A percentile compares a stretch with the other conserved stretches of the same genome.
Conservation (phyloP, 2,113 vertebrate species). For the Eulemur macaco region DNA sequence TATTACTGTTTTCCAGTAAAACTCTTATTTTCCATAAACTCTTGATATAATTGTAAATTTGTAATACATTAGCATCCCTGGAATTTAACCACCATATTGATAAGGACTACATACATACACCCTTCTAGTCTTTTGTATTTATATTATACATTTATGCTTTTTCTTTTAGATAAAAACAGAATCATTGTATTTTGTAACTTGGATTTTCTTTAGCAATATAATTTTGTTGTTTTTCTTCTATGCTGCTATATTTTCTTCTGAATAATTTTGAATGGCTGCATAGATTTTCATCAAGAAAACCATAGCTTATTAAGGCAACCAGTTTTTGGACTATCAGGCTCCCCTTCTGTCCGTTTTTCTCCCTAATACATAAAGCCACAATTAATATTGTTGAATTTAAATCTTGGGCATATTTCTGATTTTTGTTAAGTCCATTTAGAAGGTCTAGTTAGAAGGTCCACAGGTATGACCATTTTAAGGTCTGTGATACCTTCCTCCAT, state of each 20-base stretch:
- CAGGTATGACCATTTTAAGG: neutral
- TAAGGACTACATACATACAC: neutral
- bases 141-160: neutral
- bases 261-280: neutral
- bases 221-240: neutral
- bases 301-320: neutral
- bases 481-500: neutral
- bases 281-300: neutral
- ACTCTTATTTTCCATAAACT: neutral
- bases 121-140: neutral
- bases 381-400: neutral
- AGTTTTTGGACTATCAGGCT: neutral
- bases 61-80: neutral
- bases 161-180: neutral
- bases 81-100: neutral
- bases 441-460: neutral
- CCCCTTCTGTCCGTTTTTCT: neutral
- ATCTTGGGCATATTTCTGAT: neutral
- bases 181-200: neutral
- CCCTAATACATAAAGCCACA: neutral
- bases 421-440: neutral
- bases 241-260: neutral
- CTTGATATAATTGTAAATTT: conserved; percentile 11
- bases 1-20: neutral
- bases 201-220: neutral